Evolutionary conservation across 35 echinoderm and acorn worm genomes (phyloP).

Genomic region (Ophiothrix spiculata): DNA sequence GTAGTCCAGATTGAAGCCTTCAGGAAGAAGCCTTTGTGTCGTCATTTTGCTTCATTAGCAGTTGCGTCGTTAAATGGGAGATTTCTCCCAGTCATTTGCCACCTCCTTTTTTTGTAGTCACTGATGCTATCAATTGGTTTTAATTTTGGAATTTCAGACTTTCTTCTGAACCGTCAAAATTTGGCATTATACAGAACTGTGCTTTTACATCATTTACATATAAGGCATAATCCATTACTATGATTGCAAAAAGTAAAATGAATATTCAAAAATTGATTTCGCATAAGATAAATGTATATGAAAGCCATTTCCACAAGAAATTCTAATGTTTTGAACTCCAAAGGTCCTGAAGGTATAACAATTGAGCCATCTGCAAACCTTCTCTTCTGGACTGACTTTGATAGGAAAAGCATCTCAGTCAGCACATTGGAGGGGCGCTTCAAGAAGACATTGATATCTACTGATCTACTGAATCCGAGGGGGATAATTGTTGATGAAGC

Average conservation of each 20-base stretch:
- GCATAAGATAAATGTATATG: background rate
- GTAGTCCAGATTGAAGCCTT: too few relatives aligned
- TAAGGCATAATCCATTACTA: background rate
- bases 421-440: conserved; percentile 38
- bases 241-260: background rate
- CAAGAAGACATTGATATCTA: conserved; percentile 30
- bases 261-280: background rate
- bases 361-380: conserved; percentile 45
- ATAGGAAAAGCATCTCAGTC: conserved; percentile 29
- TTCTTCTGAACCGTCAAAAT: background rate
- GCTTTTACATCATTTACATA: background rate
- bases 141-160: background rate
- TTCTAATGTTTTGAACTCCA: background rate
- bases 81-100: too few relatives aligned
- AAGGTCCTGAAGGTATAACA: conserved; percentile 69
- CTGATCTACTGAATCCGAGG: conserved; percentile 58
- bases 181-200: background rate
- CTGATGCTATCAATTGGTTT: too few relatives aligned
- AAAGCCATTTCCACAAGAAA: background rate
- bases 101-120: too few relatives aligned
- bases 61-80: too few relatives aligned
- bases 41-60: too few relatives aligned
- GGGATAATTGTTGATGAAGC: conserved; percentile 37
- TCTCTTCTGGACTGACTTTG: conserved; percentile 62
- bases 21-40: too few relatives aligned